These are phyloP conservation scores for Notothenia coriiceps DNA, from an alignment of 2,113 vertebrate species.

Conservation along the genomic window DNA sequence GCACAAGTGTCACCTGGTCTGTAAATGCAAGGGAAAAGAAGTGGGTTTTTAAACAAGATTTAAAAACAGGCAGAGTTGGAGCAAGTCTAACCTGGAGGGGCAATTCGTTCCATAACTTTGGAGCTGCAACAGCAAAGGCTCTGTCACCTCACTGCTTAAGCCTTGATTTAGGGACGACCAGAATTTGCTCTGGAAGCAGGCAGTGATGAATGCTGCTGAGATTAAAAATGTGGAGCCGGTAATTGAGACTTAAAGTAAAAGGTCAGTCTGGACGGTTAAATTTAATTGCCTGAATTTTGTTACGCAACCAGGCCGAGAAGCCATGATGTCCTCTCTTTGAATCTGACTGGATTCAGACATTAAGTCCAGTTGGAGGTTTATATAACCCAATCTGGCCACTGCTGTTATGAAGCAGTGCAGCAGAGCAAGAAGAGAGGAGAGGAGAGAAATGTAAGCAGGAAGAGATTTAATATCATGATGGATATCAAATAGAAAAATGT, in stretches of 20 bases:
- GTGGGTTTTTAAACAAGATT: too few species aligned
- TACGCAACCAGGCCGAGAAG: slow-evolving; percentile 35
- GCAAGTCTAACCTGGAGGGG: too few species aligned
- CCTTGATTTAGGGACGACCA: too few species aligned
- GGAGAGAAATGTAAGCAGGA: not conserved
- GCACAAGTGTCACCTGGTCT: too few species aligned
- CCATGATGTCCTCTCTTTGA: slow-evolving; percentile 17
- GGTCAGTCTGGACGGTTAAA: slow-evolving; percentile 65
- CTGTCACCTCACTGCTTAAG: too few species aligned
- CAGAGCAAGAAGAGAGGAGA: not conserved
- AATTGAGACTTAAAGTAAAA: slow-evolving; percentile 67
- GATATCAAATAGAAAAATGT: not conserved
- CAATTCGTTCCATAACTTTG: too few species aligned
- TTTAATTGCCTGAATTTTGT: slow-evolving; percentile 62
- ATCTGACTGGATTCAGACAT: too few species aligned
- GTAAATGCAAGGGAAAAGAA: too few species aligned
- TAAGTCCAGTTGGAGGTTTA: slow-evolving; percentile 38
- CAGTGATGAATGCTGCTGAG: slow-evolving; percentile 10
- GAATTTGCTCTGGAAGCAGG: not conserved
- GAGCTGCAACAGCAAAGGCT: too few species aligned
- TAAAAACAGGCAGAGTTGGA: too few species aligned
- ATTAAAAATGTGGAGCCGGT: slow-evolving; percentile 27
- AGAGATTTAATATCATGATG: not conserved
- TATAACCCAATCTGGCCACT: slow-evolving; percentile 65
- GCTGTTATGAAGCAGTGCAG: slow-evolving; percentile 28